A percentile compares a stretch with the other conserved stretches of the same genome.
Conservation (phyloP, 2,888 invertebrate genomes). For the Tetranychus piercei region DNA sequence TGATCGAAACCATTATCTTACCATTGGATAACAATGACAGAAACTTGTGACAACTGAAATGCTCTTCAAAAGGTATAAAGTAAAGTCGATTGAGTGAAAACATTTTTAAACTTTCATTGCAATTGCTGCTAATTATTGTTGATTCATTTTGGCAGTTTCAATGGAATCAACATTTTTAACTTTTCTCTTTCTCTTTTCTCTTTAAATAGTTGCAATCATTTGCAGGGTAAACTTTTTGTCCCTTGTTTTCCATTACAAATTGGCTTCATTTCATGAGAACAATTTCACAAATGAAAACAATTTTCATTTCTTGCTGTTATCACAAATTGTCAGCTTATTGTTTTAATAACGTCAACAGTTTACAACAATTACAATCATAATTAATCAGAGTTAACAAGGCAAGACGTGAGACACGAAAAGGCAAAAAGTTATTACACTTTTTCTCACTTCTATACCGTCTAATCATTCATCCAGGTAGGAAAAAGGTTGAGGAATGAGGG, state of each 20-base stretch:
- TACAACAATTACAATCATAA: neutral
- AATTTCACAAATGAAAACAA: neutral
- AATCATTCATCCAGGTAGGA: neutral
- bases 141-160: neutral
- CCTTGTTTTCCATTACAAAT: neutral
- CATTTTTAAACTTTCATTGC: no score
- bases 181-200: neutral
- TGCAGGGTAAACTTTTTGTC: neutral
- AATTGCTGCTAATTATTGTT: no score
- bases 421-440: neutral
- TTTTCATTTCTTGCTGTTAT: neutral
- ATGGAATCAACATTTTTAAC: neutral
- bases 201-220: neutral
- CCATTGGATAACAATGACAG: no score
- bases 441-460: neutral
- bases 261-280: neutral
- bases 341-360: neutral
- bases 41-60: no score
- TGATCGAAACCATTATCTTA: no score
- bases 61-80: no score
- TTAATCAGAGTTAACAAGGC: slow-evolving; percentile 1
- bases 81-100: no score
- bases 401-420: neutral
- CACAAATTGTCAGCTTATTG: neutral
- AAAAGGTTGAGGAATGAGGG: neutral